Evolutionary conservation across 2,888 invertebrate species (phyloP).

Genomic region (Drosophila flavopinicola): DNA sequence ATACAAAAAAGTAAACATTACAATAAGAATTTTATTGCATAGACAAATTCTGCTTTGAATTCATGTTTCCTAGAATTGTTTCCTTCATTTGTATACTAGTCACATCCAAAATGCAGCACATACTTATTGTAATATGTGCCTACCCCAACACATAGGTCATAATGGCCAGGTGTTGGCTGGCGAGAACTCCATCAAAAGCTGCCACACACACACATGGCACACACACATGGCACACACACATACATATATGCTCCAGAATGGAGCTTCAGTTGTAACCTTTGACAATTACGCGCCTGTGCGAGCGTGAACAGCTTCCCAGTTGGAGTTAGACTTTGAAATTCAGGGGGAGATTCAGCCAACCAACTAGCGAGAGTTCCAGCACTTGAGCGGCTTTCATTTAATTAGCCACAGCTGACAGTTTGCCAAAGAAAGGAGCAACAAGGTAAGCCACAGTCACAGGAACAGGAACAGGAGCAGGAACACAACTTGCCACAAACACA

Average conservation of each 20-base stretch:
- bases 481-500: conserved; percentile 1
- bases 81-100: neutral
- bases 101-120: neutral
- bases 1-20: no score
- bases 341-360: conserved; percentile 33
- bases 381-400: conserved; percentile 73
- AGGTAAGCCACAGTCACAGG: conserved; percentile 17
- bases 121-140: conserved; percentile 14
- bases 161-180: conserved; percentile 59
- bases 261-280: conserved; percentile 44
- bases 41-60: no score
- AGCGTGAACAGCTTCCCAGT: conserved; percentile 53
- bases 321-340: conserved; percentile 28
- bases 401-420: conserved; percentile 78
- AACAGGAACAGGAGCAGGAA: neutral
- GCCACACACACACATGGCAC: conserved; percentile 22
- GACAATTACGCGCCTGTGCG: conserved; percentile 61
- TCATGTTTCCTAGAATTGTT: neutral
- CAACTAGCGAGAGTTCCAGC: conserved; percentile 72
- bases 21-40: no score
- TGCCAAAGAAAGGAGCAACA: conserved; percentile 64
- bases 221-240: conserved; percentile 21
- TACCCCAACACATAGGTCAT: conserved; percentile 45
- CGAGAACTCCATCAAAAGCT: conserved; percentile 20
- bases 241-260: neutral